Percentiles rank a stretch among this genome's conserved stretches.
These are phyloP conservation scores for Tipula lateralis DNA, from an alignment of 2,888 invertebrate genomes.

Conservation along the genomic window DNA sequence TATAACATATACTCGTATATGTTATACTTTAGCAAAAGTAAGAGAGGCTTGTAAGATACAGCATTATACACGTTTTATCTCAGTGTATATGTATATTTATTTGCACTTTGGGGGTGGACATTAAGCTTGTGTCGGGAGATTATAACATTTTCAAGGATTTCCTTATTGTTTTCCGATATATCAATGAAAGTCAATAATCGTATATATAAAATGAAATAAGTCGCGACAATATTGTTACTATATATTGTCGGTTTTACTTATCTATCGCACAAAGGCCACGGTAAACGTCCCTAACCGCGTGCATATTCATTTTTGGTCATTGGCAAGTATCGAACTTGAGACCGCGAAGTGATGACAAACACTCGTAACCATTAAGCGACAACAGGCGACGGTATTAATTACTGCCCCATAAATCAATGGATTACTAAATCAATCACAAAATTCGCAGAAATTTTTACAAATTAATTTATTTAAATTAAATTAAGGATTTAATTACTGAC, in stretches of 20 bases:
- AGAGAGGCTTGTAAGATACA: background rate
- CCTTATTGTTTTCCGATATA: conserved; percentile 15
- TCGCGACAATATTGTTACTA: background rate
- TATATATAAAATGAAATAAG: background rate
- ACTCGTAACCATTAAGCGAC: too few relatives aligned
- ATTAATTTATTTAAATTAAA: background rate
- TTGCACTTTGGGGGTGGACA: conserved; percentile 24
- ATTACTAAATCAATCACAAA: background rate
- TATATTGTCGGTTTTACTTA: too few relatives aligned
- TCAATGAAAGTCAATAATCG: background rate
- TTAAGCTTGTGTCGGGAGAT: background rate
- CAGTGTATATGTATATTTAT: background rate
- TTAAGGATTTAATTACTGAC: background rate
- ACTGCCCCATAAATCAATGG: background rate
- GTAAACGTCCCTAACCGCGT: background rate
- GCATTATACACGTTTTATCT: background rate
- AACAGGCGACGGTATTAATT: too few relatives aligned
- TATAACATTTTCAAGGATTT: background rate
- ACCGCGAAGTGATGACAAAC: too few relatives aligned
- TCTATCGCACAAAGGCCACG: too few relatives aligned
- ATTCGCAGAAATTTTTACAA: background rate
- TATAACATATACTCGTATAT: background rate
- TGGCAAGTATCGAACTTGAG: too few relatives aligned
- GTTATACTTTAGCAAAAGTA: background rate
- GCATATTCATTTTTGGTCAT: too few relatives aligned